Evolutionary conservation across 2,888 invertebrate genomes (phyloP), one percentile per base, ranked within the genome.

Genomic region (Eristalinus sepulchralis): DNA sequence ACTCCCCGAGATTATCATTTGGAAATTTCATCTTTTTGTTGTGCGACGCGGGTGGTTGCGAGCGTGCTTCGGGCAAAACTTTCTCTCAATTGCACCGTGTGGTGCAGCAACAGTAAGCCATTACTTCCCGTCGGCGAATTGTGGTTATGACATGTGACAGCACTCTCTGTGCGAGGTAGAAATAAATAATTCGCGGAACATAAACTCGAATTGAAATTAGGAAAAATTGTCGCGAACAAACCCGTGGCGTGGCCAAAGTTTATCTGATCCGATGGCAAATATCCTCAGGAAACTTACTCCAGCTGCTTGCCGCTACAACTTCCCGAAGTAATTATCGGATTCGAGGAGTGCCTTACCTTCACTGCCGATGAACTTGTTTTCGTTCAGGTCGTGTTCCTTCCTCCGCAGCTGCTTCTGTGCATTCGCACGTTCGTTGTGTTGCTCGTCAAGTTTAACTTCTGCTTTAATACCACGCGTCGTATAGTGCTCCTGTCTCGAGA

Each of bases 271-370:
- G 31, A 13, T 33, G 63, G 57, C 68, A 76, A 63, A 64, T 64
- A 83, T 63, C n/a, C 67, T 53, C n/a, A 68, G 59, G 34, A 34
- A 78, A 68, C 55, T 36, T 73, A 73, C 68, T 66, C 66, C 62
- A 70, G 39, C 62, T 71, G 66, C 67, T 47, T 47, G 39, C 68
- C 39, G 57, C 60, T 66, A 22, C 60, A 79, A 79, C 60, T 84
- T 71, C 33, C 60, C 34, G 20, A 84, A 80, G 72, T 85, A 85
- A 85, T 85, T 85, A 85, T 77, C 81, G 70, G 64, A 72, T 73
- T 59, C 72, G 34, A 64, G 62, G 59, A 75, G 70, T 67, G 72
- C 57, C 73, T 85, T 85, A 76, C 80, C 84, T 75, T 67, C 67
- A 67, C 62, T 80, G 71, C 33, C 60, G 57, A 60, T 57, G 22